Percentiles rank a stretch among this genome's conserved stretches.
These are phyloP conservation scores for Mesodorylaimus sp. DNA, from an alignment of 2,888 invertebrate genomes.

Conservation along the genomic window DNA sequence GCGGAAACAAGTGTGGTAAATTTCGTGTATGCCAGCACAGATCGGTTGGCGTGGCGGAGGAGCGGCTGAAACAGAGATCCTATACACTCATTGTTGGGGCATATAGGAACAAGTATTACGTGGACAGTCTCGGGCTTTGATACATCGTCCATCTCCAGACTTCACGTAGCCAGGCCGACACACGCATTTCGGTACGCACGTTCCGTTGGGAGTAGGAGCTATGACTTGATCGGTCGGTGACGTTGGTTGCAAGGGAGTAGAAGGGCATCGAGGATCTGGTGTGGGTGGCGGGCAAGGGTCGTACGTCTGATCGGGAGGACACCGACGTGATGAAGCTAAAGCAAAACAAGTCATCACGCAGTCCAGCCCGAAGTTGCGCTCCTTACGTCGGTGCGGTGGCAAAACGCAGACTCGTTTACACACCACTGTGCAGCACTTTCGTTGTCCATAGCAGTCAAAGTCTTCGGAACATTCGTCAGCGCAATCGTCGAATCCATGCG, in stretches of 20 bases:
- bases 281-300: too few relatives aligned
- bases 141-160: neutral
- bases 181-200: neutral
- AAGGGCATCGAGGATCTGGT: too few relatives aligned
- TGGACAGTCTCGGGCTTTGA: neutral
- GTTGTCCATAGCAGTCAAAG: neutral
- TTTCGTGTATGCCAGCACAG: neutral
- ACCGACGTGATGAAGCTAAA: too few relatives aligned
- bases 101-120: neutral
- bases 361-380: too few relatives aligned
- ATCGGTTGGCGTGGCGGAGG: neutral
- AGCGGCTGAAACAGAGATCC: too few relatives aligned
- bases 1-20: neutral
- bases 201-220: neutral
- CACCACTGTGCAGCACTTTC: neutral
- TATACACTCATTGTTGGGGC: too few relatives aligned
- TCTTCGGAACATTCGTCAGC: neutral
- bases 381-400: neutral
- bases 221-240: too few relatives aligned
- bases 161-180: neutral
- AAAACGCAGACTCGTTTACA: neutral
- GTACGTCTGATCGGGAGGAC: too few relatives aligned
- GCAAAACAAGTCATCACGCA: too few relatives aligned
- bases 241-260: neutral
- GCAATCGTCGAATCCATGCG: neutral